Conservation (phyloP, 2,888 invertebrate genomes). For the Drosophila parthenogenetica region DNA sequence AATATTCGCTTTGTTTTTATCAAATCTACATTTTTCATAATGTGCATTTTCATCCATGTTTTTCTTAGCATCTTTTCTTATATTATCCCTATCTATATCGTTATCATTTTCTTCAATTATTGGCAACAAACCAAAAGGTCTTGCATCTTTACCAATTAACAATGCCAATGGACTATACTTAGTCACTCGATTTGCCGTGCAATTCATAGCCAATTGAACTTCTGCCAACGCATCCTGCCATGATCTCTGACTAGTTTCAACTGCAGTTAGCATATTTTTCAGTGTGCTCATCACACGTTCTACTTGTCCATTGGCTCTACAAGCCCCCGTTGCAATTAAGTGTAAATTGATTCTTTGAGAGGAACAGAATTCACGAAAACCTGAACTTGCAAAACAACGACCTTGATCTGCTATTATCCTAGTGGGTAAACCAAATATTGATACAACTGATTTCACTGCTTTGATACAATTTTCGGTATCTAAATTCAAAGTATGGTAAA, state of each 20-base stretch:
- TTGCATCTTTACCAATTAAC: slow-evolving; percentile 18
- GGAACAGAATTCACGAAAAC: slow-evolving; percentile 11
- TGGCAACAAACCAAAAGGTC: slow-evolving; percentile 12
- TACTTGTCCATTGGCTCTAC: slow-evolving; percentile 14
- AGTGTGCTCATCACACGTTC: slow-evolving; percentile 19
- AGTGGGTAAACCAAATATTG: slow-evolving; percentile 4
- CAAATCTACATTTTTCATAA: too few relatives aligned
- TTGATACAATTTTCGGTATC: slow-evolving; percentile 14
- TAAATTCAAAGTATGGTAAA: slow-evolving; percentile 9
- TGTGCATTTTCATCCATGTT: too few relatives aligned
- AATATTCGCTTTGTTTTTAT: too few relatives aligned
- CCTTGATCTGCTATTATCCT: slow-evolving; percentile 19
- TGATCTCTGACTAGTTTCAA: slow-evolving; percentile 15
- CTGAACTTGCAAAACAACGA: slow-evolving; percentile 8
- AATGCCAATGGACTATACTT: slow-evolving; percentile 10
- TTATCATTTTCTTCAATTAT: slow-evolving; percentile 7
- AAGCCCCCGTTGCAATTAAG: slow-evolving; percentile 18
- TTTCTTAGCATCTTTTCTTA: slow-evolving; percentile 15
- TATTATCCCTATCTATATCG: slow-evolving; percentile 14
- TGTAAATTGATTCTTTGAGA: slow-evolving; percentile 2
- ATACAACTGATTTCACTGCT: slow-evolving; percentile 8
- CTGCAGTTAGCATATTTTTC: slow-evolving; percentile 17
- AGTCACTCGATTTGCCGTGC: slow-evolving; percentile 11
- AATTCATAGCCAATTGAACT: slow-evolving; percentile 16
- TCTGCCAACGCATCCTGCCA: slow-evolving; percentile 16